Conservation (phyloP, 2,888 invertebrate genomes). For the Teinopalpus imperialis region DNA sequence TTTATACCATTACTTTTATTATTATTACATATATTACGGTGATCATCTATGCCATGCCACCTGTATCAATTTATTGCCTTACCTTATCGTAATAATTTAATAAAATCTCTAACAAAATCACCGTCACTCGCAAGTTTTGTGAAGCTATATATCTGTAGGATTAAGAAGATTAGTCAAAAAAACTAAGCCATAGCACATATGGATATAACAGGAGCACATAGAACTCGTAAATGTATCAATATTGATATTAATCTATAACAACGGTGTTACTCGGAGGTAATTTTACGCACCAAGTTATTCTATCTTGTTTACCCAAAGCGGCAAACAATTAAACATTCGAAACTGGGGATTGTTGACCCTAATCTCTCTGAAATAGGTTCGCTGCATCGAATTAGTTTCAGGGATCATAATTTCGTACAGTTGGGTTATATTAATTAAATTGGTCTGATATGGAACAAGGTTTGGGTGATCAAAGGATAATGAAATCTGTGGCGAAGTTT, state of each 20-base stretch:
- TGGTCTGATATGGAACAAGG: conserved; percentile 3
- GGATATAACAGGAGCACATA: too few relatives aligned
- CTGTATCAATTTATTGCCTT: too few relatives aligned
- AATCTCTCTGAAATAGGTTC: conserved; percentile 32
- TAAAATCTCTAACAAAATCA: too few relatives aligned
- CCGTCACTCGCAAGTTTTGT: too few relatives aligned
- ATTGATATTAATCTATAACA: conserved; percentile 6
- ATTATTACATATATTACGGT: too few relatives aligned
- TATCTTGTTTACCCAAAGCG: conserved; percentile 22
- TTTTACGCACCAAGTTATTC: not conserved
- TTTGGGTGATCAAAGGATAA: conserved; percentile 18
- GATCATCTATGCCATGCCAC: too few relatives aligned
- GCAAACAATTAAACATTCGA: conserved; percentile 28
- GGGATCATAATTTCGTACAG: conserved; percentile 18
- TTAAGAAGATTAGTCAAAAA: too few relatives aligned
- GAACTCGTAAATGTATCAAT: too few relatives aligned
- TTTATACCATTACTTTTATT: too few relatives aligned
- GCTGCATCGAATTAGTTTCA: conserved; percentile 25
- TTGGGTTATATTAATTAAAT: conserved; percentile 23
- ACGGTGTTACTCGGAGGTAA: conserved; percentile 1
- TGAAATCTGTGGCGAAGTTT: conserved; percentile 11
- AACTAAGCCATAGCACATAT: too few relatives aligned
- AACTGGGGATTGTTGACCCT: conserved; percentile 27
- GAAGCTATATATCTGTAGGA: too few relatives aligned
- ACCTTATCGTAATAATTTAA: too few relatives aligned